Evolutionary conservation across 2,888 invertebrate genomes (phyloP).

Genomic region (Elgonia sp.): DNA sequence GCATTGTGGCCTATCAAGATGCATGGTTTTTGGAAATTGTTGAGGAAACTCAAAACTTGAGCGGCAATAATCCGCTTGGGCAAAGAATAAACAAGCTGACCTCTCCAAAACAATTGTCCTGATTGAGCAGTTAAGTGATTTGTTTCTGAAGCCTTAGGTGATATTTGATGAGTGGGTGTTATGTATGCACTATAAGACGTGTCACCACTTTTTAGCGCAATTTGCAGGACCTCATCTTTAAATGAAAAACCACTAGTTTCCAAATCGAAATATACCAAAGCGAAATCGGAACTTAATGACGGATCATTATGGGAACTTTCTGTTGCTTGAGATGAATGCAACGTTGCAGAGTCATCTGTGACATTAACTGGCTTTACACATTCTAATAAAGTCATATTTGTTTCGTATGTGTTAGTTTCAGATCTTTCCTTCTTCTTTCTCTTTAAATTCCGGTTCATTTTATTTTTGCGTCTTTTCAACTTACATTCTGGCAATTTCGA

Average conservation of each 20-base stretch:
- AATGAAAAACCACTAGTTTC: constrained; percentile 60
- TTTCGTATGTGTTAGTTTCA: constrained; percentile 48
- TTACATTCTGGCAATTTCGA: constrained; percentile 42
- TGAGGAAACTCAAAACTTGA: too few relatives aligned
- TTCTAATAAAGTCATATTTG: constrained; percentile 50
- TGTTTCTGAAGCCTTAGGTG: constrained; percentile 37
- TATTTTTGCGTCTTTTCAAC: constrained; percentile 51
- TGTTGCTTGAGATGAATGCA: too few relatives aligned
- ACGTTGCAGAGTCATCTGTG: too few relatives aligned
- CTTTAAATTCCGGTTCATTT: constrained; percentile 40
- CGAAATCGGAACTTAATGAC: neutral
- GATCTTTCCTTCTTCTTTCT: constrained; percentile 40
- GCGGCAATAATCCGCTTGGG: constrained; percentile 39
- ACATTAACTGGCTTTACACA: neutral
- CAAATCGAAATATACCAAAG: constrained; percentile 59
- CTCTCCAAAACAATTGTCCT: constrained; percentile 48
- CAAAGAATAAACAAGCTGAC: constrained; percentile 29
- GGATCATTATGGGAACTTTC: neutral
- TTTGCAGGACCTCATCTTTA: constrained; percentile 57
- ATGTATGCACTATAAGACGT: constrained; percentile 34
- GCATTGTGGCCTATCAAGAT: constrained; percentile 44
- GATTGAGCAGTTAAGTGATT: constrained; percentile 37
- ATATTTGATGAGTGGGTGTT: constrained; percentile 47
- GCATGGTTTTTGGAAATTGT: constrained; percentile 33
- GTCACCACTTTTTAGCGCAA: constrained; percentile 50